These are phyloP conservation scores for Noctilio leporinus DNA, from an alignment of 2,113 vertebrate genomes.

Conservation along the genomic window DNA sequence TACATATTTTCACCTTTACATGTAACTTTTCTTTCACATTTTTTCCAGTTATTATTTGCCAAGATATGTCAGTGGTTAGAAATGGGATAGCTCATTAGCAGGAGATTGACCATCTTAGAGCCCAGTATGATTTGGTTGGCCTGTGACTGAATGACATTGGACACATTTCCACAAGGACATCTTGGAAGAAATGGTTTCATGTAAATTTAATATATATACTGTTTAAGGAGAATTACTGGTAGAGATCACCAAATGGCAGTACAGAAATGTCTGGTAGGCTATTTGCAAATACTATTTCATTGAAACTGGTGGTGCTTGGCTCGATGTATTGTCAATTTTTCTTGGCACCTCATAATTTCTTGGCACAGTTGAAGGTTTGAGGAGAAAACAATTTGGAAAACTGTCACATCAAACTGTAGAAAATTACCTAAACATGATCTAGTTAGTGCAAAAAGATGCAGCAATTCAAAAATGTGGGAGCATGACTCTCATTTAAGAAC, in stretches of 20 bases:
- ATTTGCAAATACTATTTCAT: conserved; percentile 16
- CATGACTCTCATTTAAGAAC: background rate
- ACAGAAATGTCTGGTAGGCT: background rate
- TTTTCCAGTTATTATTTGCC: background rate
- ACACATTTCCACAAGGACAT: conserved; percentile 5
- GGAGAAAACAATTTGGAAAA: conserved; percentile 42
- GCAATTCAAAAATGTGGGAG: background rate
- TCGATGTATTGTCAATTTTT: background rate
- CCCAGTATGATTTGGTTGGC: background rate
- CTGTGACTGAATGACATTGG: conserved; percentile 30
- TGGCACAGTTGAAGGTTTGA: conserved; percentile 37
- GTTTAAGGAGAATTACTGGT: background rate
- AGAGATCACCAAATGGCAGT: background rate
- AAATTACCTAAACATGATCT: conserved; percentile 50
- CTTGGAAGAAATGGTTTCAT: conserved; percentile 5
- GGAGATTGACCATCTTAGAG: conserved; percentile 11
- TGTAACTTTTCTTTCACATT: background rate
- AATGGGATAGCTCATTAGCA: conserved; percentile 5
- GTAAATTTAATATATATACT: background rate
- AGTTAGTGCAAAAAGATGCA: conserved; percentile 21
- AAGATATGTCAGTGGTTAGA: conserved; percentile 19
- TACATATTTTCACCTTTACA: background rate
- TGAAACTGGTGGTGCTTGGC: background rate
- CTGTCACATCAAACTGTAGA: conserved; percentile 44
- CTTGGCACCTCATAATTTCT: conserved; percentile 40